Percentiles rank a stretch among this genome's conserved stretches.
phyloP scores from a whole-genome alignment of 2,797 vertebrate species.

The Platyrinchus mystaceus region DNA sequence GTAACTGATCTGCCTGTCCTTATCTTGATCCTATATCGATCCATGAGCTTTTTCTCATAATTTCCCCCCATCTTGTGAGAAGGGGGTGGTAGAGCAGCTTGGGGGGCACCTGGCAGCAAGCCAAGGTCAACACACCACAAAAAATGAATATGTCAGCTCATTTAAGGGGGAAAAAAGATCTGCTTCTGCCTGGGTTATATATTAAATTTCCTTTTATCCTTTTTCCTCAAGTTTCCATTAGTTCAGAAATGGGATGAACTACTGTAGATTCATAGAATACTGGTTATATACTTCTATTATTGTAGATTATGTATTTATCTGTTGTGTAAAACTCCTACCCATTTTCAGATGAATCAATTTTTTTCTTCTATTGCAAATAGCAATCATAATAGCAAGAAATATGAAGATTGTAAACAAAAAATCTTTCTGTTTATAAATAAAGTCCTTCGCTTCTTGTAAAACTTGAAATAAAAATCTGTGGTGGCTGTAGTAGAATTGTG shows the following conservation, averaged over 20 bases:
- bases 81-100: background rate
- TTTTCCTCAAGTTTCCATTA: background rate
- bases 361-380: background rate
- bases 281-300: background rate
- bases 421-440: background rate
- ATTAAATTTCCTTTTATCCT: background rate
- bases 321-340: background rate
- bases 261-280: background rate
- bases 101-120: background rate
- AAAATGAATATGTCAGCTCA: background rate
- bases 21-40: background rate
- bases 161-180: background rate
- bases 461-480: background rate
- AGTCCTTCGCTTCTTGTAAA: background rate
- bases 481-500: background rate
- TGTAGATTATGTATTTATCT: background rate
- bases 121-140: background rate
- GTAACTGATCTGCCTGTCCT: background rate
- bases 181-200: background rate
- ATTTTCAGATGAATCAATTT: background rate
- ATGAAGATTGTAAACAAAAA: background rate
- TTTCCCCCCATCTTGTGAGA: background rate
- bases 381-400: background rate
- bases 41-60: background rate
- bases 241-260: background rate